These are phyloP conservation scores for Ceratina australensis DNA, from an alignment of 1,140 invertebrate species.

Conservation along the genomic window DNA sequence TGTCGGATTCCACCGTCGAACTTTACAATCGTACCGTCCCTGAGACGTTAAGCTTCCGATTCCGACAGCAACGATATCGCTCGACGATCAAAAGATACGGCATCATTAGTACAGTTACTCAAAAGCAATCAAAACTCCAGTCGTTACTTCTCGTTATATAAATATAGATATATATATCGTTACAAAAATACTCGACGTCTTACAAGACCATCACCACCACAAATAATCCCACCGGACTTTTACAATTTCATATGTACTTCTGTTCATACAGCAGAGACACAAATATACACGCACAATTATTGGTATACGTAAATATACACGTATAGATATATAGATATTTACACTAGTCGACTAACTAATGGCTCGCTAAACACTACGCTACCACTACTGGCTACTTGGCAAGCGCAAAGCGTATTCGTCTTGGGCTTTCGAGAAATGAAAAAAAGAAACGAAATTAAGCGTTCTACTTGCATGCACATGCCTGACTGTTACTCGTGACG, in stretches of 20 bases:
- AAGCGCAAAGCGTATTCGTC: conserved; percentile 35
- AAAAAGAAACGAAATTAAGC: conserved; percentile 26
- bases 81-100: conserved; percentile 56
- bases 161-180: conserved; percentile 30
- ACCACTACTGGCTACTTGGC: conserved; percentile 8
- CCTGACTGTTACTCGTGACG: conserved; percentile 53
- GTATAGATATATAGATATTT: conserved; percentile 21
- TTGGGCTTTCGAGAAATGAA: background rate
- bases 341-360: conserved; percentile 21
- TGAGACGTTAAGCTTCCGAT: background rate
- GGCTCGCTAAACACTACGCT: conserved; percentile 2
- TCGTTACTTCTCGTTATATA: conserved; percentile 50
- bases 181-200: conserved; percentile 68
- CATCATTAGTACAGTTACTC: conserved; percentile 56
- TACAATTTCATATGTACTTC: conserved; percentile 45
- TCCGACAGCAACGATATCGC: conserved; percentile 37
- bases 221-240: conserved; percentile 62
- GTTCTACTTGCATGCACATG: conserved; percentile 70
- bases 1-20: conserved; percentile 10
- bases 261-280: conserved; percentile 60
- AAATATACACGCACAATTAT: conserved; percentile 50
- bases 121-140: conserved; percentile 54
- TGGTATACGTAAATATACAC: conserved; percentile 34
- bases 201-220: conserved; percentile 78
- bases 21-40: no score